These are phyloP conservation scores for Macrosiphum euphorbiae DNA, from an alignment of 2,888 invertebrate genomes.

Conservation along the genomic window DNA sequence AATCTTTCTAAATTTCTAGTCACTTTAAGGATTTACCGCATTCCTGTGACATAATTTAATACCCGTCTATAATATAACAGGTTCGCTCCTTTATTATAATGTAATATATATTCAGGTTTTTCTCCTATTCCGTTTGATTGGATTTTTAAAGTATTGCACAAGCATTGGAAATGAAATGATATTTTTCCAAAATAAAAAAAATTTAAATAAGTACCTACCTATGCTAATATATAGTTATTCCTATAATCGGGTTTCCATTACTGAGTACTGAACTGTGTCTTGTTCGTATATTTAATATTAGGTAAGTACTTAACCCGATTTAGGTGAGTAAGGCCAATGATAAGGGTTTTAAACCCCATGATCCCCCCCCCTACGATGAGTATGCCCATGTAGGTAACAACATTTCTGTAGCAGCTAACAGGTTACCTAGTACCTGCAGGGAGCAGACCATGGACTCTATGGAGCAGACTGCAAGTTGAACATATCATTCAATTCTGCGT, in stretches of 20 bases:
- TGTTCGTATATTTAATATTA: not conserved
- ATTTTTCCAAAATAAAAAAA: not conserved
- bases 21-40: constrained; percentile 3
- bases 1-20: constrained; percentile 27
- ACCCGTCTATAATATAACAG: constrained; percentile 19
- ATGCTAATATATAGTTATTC: not conserved
- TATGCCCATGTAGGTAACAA: not conserved
- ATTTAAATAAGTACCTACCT: not conserved
- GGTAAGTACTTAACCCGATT: too few relatives aligned
- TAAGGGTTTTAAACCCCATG: too few relatives aligned
- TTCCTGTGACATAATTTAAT: constrained; percentile 8
- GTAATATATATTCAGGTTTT: not conserved
- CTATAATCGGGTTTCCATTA: not conserved
- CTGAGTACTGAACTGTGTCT: not conserved
- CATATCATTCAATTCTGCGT: not conserved
- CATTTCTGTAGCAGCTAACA: not conserved
- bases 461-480: too few relatives aligned
- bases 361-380: too few relatives aligned
- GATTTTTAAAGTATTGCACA: not conserved
- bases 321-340: too few relatives aligned
- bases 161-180: not conserved
- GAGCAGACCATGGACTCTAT: too few relatives aligned
- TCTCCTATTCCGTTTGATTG: not conserved
- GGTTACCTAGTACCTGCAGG: not conserved
- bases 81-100: not conserved